A percentile compares a stretch with the other conserved stretches of the same genome.
Evolutionary conservation across 64 coral and sea anemone species (phyloP).

Genomic region (Dendronephthya gigantea): DNA sequence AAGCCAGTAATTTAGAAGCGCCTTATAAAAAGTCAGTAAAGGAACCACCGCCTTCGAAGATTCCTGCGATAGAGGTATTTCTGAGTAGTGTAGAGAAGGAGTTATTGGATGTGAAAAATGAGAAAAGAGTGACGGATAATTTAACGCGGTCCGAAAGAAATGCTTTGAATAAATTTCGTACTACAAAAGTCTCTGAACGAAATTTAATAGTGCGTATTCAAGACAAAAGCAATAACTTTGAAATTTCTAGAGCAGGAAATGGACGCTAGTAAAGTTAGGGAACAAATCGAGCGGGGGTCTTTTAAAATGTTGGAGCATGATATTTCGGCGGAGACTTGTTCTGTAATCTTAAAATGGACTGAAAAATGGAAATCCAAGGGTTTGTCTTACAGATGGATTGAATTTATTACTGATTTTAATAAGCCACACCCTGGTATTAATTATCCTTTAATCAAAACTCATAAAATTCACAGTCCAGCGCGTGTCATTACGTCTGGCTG

Average conservation of each 20-base stretch:
- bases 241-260: background rate
- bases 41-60: background rate
- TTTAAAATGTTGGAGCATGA: background rate
- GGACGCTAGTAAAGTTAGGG: background rate
- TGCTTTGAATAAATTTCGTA: background rate
- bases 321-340: background rate
- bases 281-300: background rate
- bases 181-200: background rate
- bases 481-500: background rate
- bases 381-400: background rate
- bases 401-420: background rate
- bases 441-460: background rate
- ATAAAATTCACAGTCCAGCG: background rate
- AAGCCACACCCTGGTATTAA: background rate
- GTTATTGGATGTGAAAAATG: background rate
- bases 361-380: background rate
- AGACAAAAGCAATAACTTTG: slow-evolving; percentile 5
- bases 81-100: background rate
- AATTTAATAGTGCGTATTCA: background rate
- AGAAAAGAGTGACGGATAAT: background rate
- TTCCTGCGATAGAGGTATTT: background rate
- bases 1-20: background rate
- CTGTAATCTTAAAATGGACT: background rate
- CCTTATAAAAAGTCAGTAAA: background rate
- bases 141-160: background rate